Evolutionary conservation across 1,140 invertebrate species (phyloP).

Genomic region (Hyposmocoma kahamanoa): DNA sequence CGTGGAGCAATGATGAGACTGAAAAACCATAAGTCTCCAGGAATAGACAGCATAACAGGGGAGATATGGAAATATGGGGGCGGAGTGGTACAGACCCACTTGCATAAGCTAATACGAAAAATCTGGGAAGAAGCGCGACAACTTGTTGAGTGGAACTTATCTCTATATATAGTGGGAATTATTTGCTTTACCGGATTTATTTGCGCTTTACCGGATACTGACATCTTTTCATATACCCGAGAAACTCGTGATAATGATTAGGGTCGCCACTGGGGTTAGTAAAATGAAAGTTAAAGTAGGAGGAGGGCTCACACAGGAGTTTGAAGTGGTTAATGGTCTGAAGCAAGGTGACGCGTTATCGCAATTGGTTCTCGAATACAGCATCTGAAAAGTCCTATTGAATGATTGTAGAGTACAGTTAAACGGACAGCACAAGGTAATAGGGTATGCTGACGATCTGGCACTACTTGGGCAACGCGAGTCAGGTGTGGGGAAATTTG

Average conservation of each 20-base stretch:
- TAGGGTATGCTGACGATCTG: conserved; percentile 4
- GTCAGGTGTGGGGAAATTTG: neutral
- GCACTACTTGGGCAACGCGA: neutral
- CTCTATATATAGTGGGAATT: conserved; percentile 12
- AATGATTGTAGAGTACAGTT: neutral
- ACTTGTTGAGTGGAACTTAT: conserved; percentile 9
- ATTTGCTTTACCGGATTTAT: neutral
- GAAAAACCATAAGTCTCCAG: conserved; percentile 1
- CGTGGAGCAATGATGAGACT: neutral
- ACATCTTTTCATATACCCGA: neutral
- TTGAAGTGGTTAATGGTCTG: neutral
- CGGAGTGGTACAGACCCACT: neutral
- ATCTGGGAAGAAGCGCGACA: conserved; percentile 7
- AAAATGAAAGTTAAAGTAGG: conserved; percentile 1
- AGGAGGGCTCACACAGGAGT: neutral
- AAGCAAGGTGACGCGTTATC: conserved; percentile 2
- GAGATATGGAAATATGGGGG: conserved; percentile 15
- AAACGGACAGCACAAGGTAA: conserved; percentile 4
- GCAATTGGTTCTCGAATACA: neutral
- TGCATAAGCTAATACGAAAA: neutral
- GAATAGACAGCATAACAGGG: neutral
- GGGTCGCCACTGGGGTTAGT: neutral
- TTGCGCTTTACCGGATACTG: neutral
- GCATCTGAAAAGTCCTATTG: neutral
- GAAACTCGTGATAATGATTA: neutral